A percentile compares a stretch with the other conserved stretches of the same genome.
These are phyloP conservation scores for Scelioninae gen. 1 DNA, from an alignment of 2,888 invertebrate genomes.

Conservation along the genomic window DNA sequence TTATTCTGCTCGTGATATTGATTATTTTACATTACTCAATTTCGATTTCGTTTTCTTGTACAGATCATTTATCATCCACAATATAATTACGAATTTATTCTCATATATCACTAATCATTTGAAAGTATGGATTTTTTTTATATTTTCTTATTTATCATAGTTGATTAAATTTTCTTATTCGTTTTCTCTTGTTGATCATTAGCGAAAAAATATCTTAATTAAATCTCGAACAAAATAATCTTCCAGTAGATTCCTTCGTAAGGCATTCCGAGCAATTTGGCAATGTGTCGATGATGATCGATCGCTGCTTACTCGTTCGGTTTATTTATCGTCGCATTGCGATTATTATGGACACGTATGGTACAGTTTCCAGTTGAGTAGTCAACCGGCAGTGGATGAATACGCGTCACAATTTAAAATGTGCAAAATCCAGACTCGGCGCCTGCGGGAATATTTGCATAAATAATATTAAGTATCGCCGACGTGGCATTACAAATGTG, in stretches of 20 bases:
- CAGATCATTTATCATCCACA: too few relatives aligned
- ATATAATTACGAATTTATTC: too few relatives aligned
- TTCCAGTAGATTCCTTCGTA: not conserved
- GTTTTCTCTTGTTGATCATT: too few relatives aligned
- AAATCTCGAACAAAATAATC: too few relatives aligned
- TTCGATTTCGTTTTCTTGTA: too few relatives aligned
- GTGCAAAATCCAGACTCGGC: constrained; percentile 50
- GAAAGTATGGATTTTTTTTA: too few relatives aligned
- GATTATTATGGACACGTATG: constrained; percentile 44
- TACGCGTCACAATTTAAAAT: constrained; percentile 59
- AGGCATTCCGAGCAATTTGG: constrained; percentile 42
- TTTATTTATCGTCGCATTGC: constrained; percentile 33
- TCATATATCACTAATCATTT: too few relatives aligned
- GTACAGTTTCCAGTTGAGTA: constrained; percentile 47
- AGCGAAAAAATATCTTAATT: too few relatives aligned
- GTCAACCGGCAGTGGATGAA: constrained; percentile 26
- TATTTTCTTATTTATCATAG: too few relatives aligned
- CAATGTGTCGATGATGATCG: constrained; percentile 39
- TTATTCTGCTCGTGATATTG: too few relatives aligned
- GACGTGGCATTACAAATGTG: constrained; percentile 51
- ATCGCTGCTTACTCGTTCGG: constrained; percentile 3
- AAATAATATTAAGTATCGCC: constrained; percentile 59
- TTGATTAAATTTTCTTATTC: too few relatives aligned
- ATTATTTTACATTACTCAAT: too few relatives aligned
- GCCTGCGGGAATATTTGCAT: constrained; percentile 55